A percentile compares a stretch with the other conserved stretches of the same genome.
Conservation (phyloP, 2,888 invertebrate species). For the Nomada ruficornis region DNA sequence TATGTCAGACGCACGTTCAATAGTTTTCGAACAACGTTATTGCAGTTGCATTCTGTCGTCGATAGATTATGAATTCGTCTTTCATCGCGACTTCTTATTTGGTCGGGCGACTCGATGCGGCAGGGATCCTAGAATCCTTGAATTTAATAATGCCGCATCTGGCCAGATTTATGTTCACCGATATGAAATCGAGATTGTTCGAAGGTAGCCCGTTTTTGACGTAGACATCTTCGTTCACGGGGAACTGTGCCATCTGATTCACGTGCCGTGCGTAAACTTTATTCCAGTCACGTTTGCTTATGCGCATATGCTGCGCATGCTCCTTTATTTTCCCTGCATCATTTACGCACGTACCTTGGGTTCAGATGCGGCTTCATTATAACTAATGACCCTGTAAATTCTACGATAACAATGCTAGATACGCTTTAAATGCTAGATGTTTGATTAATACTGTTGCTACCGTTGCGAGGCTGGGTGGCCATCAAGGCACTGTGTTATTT, state of each 20-base stretch:
- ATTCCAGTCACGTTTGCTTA: constrained; percentile 59
- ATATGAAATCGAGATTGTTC: constrained; percentile 62
- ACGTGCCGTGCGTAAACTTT: constrained; percentile 41
- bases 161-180: constrained; percentile 54
- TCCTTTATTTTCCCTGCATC: constrained; percentile 54
- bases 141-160: constrained; percentile 56
- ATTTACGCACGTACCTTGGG: constrained; percentile 55
- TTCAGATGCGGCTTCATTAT: constrained; percentile 56
- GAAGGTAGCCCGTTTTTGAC: constrained; percentile 54
- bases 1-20: neutral
- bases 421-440: constrained; percentile 25
- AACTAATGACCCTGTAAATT: constrained; percentile 57
- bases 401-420: constrained; percentile 42
- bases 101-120: constrained; percentile 16
- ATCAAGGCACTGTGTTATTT: neutral
- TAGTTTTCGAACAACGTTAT: constrained; percentile 13
- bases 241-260: constrained; percentile 60
- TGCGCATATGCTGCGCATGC: constrained; percentile 42
- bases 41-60: neutral
- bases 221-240: constrained; percentile 55
- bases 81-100: constrained; percentile 43
- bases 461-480: constrained; percentile 14
- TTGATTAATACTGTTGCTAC: constrained; percentile 46
- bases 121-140: constrained; percentile 25
- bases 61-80: constrained; percentile 48